Conservation (phyloP, 2,113 vertebrate genomes). For the Zosterops japonicus region DNA sequence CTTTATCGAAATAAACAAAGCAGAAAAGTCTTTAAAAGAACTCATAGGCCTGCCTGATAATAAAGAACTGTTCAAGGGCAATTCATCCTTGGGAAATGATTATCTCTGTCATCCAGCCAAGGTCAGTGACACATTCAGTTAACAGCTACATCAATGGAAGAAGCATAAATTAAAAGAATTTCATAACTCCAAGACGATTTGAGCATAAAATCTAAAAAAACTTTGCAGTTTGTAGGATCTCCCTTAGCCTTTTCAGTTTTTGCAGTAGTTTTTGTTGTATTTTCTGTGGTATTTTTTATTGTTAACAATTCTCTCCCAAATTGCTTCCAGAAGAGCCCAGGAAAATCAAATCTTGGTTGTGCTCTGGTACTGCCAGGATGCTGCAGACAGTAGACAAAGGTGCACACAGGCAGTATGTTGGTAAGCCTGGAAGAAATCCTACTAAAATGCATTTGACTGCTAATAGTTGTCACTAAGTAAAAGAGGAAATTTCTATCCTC, state of each 20-base stretch:
- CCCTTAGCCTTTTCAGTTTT: background rate
- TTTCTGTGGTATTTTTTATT: background rate
- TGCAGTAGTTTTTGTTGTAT: background rate
- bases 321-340: background rate
- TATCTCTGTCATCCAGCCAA: constrained; percentile 10
- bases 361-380: background rate
- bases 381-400: background rate
- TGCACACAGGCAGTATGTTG: fast-evolving
- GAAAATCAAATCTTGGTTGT: background rate
- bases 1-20: constrained; percentile 11
- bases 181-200: background rate
- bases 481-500: background rate
- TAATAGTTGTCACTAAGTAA: background rate
- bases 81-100: background rate
- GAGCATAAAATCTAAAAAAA: background rate
- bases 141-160: constrained; percentile 26
- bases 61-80: background rate
- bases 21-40: background rate
- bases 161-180: constrained; percentile 13
- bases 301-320: background rate
- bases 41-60: background rate
- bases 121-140: constrained; percentile 7
- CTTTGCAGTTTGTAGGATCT: background rate
- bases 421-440: background rate
- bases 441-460: background rate